Conservation (phyloP, 1,140 invertebrate genomes). For the Littorina saxatilis region DNA sequence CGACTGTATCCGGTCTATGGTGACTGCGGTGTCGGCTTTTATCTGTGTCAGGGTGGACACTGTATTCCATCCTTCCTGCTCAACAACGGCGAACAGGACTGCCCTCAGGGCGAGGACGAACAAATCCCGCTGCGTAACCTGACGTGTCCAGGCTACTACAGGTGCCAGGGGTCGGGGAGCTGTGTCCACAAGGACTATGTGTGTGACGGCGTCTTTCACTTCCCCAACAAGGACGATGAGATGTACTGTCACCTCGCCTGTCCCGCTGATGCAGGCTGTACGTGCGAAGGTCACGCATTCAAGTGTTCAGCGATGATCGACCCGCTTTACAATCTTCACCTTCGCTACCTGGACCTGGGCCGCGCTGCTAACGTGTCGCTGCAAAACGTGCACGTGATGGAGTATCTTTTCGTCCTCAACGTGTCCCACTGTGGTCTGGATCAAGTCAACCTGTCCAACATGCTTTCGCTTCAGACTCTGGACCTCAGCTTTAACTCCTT, state of each 20-base stretch:
- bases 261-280: conserved; percentile 22
- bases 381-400: neutral
- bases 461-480: conserved; percentile 30
- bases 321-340: neutral
- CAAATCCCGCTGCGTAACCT: neutral
- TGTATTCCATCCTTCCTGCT: conserved; percentile 40
- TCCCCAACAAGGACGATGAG: conserved; percentile 45
- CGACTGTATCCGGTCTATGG: neutral
- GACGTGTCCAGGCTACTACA: conserved; percentile 37
- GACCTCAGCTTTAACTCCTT: conserved; percentile 38
- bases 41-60: conserved; percentile 16
- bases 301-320: conserved; percentile 29
- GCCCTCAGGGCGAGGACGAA: conserved; percentile 32
- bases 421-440: conserved; percentile 19
- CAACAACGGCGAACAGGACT: conserved; percentile 32
- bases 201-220: conserved; percentile 43
- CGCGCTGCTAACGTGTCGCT: neutral
- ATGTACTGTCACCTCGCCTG: conserved; percentile 34
- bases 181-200: conserved; percentile 34
- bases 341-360: conserved; percentile 32
- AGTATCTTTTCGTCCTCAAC: conserved; percentile 35
- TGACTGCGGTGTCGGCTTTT: neutral
- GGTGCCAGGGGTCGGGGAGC: conserved; percentile 18
- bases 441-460: neutral
- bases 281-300: conserved; percentile 32